A percentile compares a stretch with the other conserved stretches of the same genome.
phyloP scores from a whole-genome alignment of 2,797 vertebrate species.

The Characodon lateralis region DNA sequence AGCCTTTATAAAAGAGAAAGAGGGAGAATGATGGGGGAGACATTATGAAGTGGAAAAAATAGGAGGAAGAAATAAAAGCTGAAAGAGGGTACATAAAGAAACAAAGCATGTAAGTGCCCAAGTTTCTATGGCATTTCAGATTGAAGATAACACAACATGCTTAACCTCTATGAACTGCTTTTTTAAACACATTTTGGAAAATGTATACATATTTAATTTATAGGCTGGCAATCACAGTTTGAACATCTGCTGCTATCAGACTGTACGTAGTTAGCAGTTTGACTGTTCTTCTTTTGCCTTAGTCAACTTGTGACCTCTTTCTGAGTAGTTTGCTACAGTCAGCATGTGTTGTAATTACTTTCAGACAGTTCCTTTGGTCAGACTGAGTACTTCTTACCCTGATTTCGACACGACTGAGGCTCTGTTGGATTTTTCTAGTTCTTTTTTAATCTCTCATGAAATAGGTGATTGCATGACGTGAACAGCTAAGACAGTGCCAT shows the following conservation, averaged over 20 bases:
- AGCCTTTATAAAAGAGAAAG: constrained; percentile 10
- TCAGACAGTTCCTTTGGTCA: constrained; percentile 22
- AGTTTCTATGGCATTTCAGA: constrained; percentile 17
- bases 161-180: not conserved
- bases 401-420: constrained; percentile 8
- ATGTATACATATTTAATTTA: not conserved
- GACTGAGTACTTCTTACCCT: constrained; percentile 25
- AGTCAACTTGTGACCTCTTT: constrained; percentile 37
- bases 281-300: not conserved
- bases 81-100: not conserved
- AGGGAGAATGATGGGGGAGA: constrained; percentile 9
- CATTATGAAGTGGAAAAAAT: not conserved
- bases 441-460: constrained; percentile 18
- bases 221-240: not conserved
- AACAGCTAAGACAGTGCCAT: constrained; percentile 16
- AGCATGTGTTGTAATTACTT: constrained; percentile 37
- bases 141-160: not conserved
- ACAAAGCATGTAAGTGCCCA: not conserved
- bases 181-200: not conserved
- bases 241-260: constrained; percentile 1
- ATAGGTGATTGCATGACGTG: constrained; percentile 14
- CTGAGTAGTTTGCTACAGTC: constrained; percentile 4
- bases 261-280: constrained; percentile 6
- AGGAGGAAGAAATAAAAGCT: constrained; percentile 23
- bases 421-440: constrained; percentile 4